phyloP scores from a whole-genome alignment of 2,888 invertebrate genomes.

The Melangyna quadrimaculata region DNA sequence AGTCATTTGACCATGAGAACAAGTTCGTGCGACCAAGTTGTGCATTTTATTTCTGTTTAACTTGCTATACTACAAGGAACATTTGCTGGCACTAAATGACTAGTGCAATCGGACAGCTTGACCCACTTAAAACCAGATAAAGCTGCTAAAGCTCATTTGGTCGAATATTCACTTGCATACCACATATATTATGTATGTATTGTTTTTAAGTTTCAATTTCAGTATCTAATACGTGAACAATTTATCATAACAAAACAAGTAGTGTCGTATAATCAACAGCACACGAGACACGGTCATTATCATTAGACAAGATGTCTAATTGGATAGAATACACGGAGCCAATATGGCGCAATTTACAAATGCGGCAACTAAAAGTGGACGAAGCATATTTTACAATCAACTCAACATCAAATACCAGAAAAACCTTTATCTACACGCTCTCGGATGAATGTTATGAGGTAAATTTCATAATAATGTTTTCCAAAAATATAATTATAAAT shows the following conservation, averaged over 20 bases:
- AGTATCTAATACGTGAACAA: neutral
- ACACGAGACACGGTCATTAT: too few relatives aligned
- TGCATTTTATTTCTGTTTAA: too few relatives aligned
- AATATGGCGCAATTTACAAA: constrained; percentile 83
- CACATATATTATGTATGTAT: too few relatives aligned
- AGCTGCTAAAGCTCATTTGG: neutral
- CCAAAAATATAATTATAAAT: neutral
- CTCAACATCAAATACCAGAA: constrained; percentile 75
- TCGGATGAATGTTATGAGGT: constrained; percentile 88
- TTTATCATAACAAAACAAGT: neutral
- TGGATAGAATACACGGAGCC: constrained; percentile 84
- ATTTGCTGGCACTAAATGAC: too few relatives aligned
- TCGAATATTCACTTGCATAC: neutral
- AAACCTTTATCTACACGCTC: constrained; percentile 84
- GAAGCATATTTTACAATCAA: constrained; percentile 84
- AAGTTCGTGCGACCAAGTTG: too few relatives aligned
- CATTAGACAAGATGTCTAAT: constrained; percentile 80
- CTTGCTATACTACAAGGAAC: neutral
- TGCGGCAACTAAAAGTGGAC: constrained; percentile 84
- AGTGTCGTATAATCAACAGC: too few relatives aligned
- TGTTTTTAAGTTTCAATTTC: neutral
- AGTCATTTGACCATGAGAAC: too few relatives aligned
- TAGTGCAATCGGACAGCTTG: neutral
- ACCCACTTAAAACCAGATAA: constrained; percentile 7
- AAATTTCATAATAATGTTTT: constrained; percentile 76